phyloP scores from a whole-genome alignment of 2,888 invertebrate genomes.

The Drosophila infuscata region DNA sequence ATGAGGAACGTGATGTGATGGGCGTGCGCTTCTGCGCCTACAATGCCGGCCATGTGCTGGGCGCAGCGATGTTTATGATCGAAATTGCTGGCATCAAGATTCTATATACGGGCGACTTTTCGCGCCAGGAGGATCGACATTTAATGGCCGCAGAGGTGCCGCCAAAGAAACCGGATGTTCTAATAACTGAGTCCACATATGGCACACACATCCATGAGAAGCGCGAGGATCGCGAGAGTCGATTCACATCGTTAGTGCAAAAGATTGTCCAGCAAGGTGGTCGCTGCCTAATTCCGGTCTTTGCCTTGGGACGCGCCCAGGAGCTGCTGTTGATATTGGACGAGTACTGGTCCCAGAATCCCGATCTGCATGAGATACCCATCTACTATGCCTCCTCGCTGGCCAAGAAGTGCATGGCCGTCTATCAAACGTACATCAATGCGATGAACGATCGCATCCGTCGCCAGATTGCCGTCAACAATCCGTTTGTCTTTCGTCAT shows the following conservation, averaged over 20 bases:
- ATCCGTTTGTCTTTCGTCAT: conserved; percentile 99
- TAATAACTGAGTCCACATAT: conserved; percentile 99
- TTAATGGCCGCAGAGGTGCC: conserved; percentile 99
- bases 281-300: conserved; percentile 98
- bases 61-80: conserved; percentile 99
- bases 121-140: conserved; percentile 99
- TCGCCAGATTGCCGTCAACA: conserved; percentile 98
- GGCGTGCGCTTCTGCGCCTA: conserved; percentile 99
- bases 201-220: conserved; percentile 99
- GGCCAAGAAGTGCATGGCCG: conserved; percentile 99
- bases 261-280: conserved; percentile 99
- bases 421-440: conserved; percentile 99
- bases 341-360: conserved; percentile 97
- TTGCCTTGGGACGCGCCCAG: conserved; percentile 98
- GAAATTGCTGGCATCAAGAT: conserved; percentile 99
- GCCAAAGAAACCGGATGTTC: conserved; percentile 96
- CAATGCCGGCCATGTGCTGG: conserved; percentile 99
- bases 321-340: conserved; percentile 97
- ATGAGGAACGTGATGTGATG: conserved; percentile 98
- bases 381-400: conserved; percentile 99
- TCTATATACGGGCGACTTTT: conserved; percentile 99
- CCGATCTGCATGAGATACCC: conserved; percentile 96
- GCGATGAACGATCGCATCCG: conserved; percentile 99
- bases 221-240: conserved; percentile 96
- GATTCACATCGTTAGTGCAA: conserved; percentile 96